A percentile compares a stretch with the other conserved stretches of the same genome.
phyloP scores from a whole-genome alignment of 2,797 vertebrate genomes.

The Pteropus rufus region DNA sequence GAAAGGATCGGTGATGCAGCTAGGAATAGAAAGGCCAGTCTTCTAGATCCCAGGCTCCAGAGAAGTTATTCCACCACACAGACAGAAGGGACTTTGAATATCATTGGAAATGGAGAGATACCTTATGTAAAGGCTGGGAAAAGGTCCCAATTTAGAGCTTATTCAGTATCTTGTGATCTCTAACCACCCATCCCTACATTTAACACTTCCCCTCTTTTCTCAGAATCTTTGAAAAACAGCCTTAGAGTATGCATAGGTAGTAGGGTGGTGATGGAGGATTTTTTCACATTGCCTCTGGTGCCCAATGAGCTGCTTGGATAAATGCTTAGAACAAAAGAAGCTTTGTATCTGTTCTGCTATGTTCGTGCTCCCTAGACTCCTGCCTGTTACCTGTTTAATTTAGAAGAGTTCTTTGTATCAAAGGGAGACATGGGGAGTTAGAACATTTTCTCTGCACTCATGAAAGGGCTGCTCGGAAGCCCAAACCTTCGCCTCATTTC shows the following conservation, averaged over 20 bases:
- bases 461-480: neutral
- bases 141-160: neutral
- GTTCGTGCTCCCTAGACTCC: neutral
- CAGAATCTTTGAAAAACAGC: neutral
- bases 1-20: neutral
- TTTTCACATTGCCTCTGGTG: neutral
- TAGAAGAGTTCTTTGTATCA: conserved; percentile 19
- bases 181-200: neutral
- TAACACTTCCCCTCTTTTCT: neutral
- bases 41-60: neutral
- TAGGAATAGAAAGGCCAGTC: neutral
- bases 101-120: neutral
- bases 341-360: neutral
- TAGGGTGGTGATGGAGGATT: neutral
- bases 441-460: neutral
- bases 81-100: neutral
- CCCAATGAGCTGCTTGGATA: neutral
- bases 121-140: neutral
- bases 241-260: neutral
- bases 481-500: neutral
- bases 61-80: neutral
- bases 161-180: neutral
- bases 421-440: neutral
- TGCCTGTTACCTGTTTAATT: neutral
- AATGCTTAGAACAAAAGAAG: neutral